Percentiles rank a stretch among this genome's conserved stretches.
Conservation (phyloP, 1,140 invertebrate genomes). For the Dendrolimus kikuchii region DNA sequence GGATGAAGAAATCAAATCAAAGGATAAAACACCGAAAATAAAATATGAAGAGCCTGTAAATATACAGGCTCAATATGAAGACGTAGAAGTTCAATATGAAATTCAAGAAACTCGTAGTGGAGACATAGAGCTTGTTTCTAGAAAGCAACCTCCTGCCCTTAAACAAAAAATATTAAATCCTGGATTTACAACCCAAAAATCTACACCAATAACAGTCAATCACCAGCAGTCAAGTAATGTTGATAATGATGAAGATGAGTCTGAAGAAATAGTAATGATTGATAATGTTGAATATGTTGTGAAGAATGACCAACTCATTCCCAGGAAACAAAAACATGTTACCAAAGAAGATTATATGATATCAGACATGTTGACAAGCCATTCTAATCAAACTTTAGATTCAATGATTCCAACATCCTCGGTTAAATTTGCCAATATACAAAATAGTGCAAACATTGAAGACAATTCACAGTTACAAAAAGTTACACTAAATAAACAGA, state of each 20-base stretch:
- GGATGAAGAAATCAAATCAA: slow-evolving; percentile 67
- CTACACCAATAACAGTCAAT: slow-evolving; percentile 1
- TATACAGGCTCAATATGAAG: slow-evolving; percentile 48
- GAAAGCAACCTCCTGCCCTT: slow-evolving; percentile 43
- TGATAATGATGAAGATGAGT: slow-evolving; percentile 27
- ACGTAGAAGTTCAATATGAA: slow-evolving; percentile 47
- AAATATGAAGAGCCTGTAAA: slow-evolving; percentile 46
- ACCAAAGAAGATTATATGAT: slow-evolving; percentile 37
- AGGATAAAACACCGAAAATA: slow-evolving; percentile 23
- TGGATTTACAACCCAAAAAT: slow-evolving; percentile 27
- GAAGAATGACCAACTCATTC: slow-evolving; percentile 49
- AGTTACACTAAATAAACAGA: slow-evolving; percentile 40
- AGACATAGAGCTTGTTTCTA: slow-evolving; percentile 70
- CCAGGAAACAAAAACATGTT: slow-evolving; percentile 26
- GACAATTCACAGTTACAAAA: slow-evolving; percentile 24
- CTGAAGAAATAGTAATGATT: slow-evolving; percentile 72
- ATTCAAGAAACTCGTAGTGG: slow-evolving; percentile 50
- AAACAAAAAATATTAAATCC: slow-evolving; percentile 56
- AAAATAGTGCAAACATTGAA: slow-evolving; percentile 17
- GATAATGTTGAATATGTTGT: slow-evolving; percentile 72
- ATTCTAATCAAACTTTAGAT: slow-evolving; percentile 22
- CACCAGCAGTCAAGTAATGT: background rate
- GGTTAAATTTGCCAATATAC: slow-evolving; percentile 29
- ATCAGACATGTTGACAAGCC: slow-evolving; percentile 25
- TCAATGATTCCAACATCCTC: slow-evolving; percentile 27